Evolutionary conservation across 1,140 invertebrate genomes (phyloP), one percentile per base, ranked within the genome.

Genomic region (Hyphantria cunea): DNA sequence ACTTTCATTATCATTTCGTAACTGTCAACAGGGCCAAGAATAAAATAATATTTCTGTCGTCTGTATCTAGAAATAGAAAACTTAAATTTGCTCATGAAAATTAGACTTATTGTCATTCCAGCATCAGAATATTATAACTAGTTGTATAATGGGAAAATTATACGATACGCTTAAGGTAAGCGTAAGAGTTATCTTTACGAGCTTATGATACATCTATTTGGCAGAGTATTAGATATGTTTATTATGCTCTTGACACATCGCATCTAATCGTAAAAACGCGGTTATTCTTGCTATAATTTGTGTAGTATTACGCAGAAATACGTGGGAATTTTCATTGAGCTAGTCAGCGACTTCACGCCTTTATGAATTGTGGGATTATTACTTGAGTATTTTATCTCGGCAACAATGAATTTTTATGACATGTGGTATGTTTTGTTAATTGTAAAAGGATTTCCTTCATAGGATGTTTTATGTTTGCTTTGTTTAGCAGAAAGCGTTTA

Each of bases 181-280:
- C 13, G 42, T 47, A 1, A 37, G 44, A 37, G 44, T 58, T 48
- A 58, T 25, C 45, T 58, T 45, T 58, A 58, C 48, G 55, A 58
- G 48, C 47, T 58, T 48, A 33, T 48, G 33, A 45, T 12, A 44
- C 41, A 44, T 44, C 44, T 39, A 25, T 25, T 58, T 58, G 55
- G 44, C 55, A 49, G 25, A 56, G 17, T 58, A 58, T 58, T 49
- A 58, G 14, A 58, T 12, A 49, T 49, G 62, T 71, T 39, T 10
- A 10, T 39, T 65, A 65, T 50, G 44, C 51, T 68, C 63, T 59
- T 61, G 59, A 63, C 65, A 64, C 31, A 54, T 25, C 65, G 61
- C 31, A 51, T n/a, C n/a, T n/a, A n/a, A n/a, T 65, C 58, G 56
- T 72, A 72, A 72, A 71, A 55, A 58, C 42, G 37, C 11, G 14